A percentile compares a stretch with the other conserved stretches of the same genome.
These are phyloP conservation scores for Leuciscus waleckii DNA, from an alignment of 2,797 vertebrate genomes.

Conservation along the genomic window DNA sequence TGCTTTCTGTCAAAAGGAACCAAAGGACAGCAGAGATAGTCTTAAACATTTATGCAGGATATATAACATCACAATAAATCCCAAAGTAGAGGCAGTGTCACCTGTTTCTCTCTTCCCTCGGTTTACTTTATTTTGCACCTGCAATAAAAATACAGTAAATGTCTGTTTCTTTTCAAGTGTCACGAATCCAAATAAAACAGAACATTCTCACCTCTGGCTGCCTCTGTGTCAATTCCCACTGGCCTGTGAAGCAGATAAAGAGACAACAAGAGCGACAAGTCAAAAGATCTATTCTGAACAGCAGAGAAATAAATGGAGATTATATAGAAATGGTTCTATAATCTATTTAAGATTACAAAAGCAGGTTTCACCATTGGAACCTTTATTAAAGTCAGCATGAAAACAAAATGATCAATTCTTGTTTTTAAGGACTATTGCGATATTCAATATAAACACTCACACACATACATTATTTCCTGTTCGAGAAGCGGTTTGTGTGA, in stretches of 20 bases:
- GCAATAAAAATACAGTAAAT: neutral
- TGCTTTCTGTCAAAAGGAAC: slow-evolving; percentile 21
- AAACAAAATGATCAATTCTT: neutral
- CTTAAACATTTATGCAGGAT: neutral
- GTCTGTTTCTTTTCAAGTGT: neutral
- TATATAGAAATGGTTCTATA: neutral
- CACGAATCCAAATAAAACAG: neutral
- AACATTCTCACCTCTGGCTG: slow-evolving; percentile 76
- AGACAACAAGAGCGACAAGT: neutral
- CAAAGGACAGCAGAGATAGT: neutral
- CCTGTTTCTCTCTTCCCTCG: neutral
- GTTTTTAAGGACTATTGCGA: neutral
- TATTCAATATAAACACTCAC: no score
- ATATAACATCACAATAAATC: neutral
- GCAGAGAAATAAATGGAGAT: neutral
- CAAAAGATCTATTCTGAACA: neutral
- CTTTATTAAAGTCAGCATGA: neutral
- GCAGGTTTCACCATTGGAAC: neutral
- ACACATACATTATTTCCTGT: neutral
- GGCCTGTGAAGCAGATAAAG: slow-evolving; percentile 66
- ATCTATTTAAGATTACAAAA: neutral
- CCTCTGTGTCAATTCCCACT: slow-evolving; percentile 75
- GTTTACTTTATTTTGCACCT: slow-evolving; percentile 41
- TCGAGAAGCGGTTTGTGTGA: neutral
- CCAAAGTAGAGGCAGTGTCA: neutral